These are phyloP conservation scores for Tuberolachnus salignus DNA, from an alignment of 2,888 invertebrate genomes.

Conservation along the genomic window DNA sequence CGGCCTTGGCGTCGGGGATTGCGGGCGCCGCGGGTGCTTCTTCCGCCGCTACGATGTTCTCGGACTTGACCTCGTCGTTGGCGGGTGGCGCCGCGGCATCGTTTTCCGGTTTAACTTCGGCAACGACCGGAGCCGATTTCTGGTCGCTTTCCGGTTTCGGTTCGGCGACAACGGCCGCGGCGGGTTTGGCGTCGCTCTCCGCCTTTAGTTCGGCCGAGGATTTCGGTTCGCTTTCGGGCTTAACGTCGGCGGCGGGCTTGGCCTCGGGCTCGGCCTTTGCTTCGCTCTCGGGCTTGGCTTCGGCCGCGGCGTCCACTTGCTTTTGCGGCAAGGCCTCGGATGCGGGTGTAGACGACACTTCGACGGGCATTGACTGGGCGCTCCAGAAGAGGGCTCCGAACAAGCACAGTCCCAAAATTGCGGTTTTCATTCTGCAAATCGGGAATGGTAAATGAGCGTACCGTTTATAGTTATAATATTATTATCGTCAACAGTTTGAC, in stretches of 20 bases:
- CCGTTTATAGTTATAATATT: no score
- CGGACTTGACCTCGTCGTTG: not conserved
- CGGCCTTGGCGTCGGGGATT: slow-evolving; percentile 12
- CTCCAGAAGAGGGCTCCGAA: slow-evolving; percentile 51
- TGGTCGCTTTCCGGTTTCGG: slow-evolving; percentile 52
- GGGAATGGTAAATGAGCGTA: no score
- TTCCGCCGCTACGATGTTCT: not conserved
- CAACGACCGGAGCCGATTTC: slow-evolving; percentile 33
- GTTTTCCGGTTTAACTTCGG: slow-evolving; percentile 18
- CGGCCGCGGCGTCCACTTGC: slow-evolving; percentile 36
- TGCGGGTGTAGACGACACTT: slow-evolving; percentile 3
- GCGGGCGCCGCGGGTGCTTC: not conserved
- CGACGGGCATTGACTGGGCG: slow-evolving; percentile 51
- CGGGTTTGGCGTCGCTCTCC: not conserved
- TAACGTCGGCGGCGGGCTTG: slow-evolving; percentile 1
- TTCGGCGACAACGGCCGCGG: slow-evolving; percentile 11
- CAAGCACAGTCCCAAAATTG: slow-evolving; percentile 47
- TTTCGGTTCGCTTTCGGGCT: slow-evolving; percentile 28
- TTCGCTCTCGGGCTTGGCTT: slow-evolving; percentile 55
- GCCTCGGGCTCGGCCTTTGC: slow-evolving; percentile 4
- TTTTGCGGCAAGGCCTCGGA: slow-evolving; percentile 26
- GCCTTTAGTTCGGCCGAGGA: slow-evolving; percentile 20
- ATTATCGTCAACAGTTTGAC: no score
- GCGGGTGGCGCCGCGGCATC: not conserved
- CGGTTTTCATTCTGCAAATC: slow-evolving; percentile 51